phyloP scores from a whole-genome alignment of 2,888 invertebrate species.

The Myopa testacea region DNA sequence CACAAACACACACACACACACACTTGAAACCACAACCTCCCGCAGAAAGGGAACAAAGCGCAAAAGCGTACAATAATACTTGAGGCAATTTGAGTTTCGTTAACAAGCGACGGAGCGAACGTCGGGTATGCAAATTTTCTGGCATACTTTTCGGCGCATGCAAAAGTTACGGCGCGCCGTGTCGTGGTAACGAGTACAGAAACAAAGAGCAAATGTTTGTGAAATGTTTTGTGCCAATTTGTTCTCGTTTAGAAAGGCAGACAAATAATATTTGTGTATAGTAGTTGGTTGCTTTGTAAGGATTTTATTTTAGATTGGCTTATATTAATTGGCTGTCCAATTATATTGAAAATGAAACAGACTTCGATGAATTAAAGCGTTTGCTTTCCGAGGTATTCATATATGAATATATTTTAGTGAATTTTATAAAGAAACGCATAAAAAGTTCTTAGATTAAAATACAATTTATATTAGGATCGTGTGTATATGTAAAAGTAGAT shows the following conservation, averaged over 20 bases:
- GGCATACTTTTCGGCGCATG: conserved; percentile 19
- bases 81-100: background rate
- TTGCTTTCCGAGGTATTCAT: no score
- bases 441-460: no score
- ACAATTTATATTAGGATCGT: no score
- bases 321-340: background rate
- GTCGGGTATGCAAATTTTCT: conserved; percentile 20
- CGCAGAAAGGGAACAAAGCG: conserved; percentile 1
- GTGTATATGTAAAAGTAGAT: no score
- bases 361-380: no score
- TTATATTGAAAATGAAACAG: no score
- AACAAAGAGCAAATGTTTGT: background rate
- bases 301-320: no score
- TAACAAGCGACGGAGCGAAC: conserved; percentile 17
- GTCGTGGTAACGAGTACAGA: background rate
- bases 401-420: no score
- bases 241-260: background rate
- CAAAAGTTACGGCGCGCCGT: background rate
- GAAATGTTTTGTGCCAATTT: background rate
- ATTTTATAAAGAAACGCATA: no score
- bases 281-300: background rate
- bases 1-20: background rate
- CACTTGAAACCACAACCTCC: background rate
- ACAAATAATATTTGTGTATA: background rate
- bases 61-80: conserved; percentile 12